phyloP scores from a whole-genome alignment of 2,888 invertebrate species.

The Aphidoletes aphidimyza region DNA sequence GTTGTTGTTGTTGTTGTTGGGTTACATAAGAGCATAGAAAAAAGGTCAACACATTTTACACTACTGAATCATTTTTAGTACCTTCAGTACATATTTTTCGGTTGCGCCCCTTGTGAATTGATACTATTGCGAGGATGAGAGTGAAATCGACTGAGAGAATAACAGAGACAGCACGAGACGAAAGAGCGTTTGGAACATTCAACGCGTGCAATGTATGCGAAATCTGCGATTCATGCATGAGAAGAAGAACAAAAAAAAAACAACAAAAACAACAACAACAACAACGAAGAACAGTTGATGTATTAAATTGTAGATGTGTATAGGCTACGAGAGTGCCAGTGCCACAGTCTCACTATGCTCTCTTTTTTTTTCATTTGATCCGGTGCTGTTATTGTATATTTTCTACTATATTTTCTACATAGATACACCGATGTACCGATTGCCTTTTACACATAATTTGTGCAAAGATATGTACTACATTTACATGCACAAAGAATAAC shows the following conservation, averaged over 20 bases:
- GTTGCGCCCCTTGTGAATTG: no score
- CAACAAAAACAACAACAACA: no score
- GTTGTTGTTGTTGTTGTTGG: no score
- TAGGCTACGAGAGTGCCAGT: neutral
- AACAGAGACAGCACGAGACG: no score
- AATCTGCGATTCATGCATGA: conserved; percentile 16
- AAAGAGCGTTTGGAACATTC: neutral
- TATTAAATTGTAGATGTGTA: neutral
- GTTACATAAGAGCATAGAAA: no score
- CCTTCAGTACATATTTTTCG: no score
- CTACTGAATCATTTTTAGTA: no score
- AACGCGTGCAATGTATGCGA: conserved; percentile 31
- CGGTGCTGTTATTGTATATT: no score
- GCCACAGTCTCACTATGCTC: neutral
- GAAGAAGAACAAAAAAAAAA: no score
- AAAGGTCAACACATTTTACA: no score
- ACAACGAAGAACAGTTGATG: neutral
- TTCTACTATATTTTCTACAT: no score
- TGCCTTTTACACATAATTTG: neutral
- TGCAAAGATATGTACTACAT: conserved; percentile 27
- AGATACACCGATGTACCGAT: neutral
- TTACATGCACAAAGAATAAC: conserved; percentile 29
- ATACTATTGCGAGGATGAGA: conserved; percentile 15
- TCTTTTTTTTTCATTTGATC: neutral
- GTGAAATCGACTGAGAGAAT: no score